Percentiles rank a stretch among this genome's conserved stretches.
Conservation (phyloP, 1,140 invertebrate genomes). For the Thalassaphorura encarpata region DNA sequence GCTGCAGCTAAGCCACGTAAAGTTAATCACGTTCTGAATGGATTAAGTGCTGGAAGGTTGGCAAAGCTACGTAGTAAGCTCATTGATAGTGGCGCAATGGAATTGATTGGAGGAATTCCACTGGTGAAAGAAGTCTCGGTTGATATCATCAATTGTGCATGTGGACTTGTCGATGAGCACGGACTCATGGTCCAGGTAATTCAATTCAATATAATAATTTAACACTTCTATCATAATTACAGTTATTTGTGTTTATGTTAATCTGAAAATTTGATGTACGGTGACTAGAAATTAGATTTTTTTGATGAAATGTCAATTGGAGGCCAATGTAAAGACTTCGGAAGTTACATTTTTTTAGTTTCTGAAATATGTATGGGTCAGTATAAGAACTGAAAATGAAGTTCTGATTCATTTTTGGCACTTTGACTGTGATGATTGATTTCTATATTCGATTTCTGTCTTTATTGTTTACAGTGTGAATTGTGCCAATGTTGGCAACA, state of each 20-base stretch:
- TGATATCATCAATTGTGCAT: constrained; percentile 81
- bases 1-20: too few relatives aligned
- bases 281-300: too few relatives aligned
- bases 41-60: constrained; percentile 1
- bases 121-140: constrained; percentile 40
- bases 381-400: too few relatives aligned
- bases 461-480: constrained; percentile 61
- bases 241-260: not conserved
- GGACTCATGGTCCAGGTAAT: constrained; percentile 71
- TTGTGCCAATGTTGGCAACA: constrained; percentile 91
- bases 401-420: too few relatives aligned
- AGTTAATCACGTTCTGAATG: not conserved
- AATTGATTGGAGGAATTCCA: constrained; percentile 6
- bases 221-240: not conserved
- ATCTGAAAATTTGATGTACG: too few relatives aligned
- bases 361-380: too few relatives aligned
- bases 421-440: too few relatives aligned
- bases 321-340: too few relatives aligned
- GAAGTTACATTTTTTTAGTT: too few relatives aligned
- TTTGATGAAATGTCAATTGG: too few relatives aligned
- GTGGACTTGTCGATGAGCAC: constrained; percentile 73
- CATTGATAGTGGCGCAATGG: not conserved
- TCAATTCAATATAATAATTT: constrained; percentile 11
- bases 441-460: constrained; percentile 8
- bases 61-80: not conserved